These are phyloP conservation scores for Polyodon spathula DNA, from an alignment of 2,113 vertebrate species.

Conservation along the genomic window DNA sequence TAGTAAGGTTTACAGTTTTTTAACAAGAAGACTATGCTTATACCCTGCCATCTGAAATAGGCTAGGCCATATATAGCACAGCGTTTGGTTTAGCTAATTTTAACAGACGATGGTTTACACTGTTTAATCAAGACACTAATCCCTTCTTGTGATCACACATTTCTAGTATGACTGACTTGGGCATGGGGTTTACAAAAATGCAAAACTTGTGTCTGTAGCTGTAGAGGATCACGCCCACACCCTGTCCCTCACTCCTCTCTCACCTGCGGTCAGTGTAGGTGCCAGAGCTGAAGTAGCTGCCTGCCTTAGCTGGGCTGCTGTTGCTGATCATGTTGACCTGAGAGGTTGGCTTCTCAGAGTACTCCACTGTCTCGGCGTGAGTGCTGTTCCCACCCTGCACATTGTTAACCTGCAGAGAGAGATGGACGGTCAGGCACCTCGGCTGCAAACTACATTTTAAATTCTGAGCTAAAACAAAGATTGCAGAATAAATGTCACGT, in stretches of 20 bases:
- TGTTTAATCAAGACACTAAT: too few species aligned
- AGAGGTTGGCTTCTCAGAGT: conserved; percentile 53
- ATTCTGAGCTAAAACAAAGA: too few species aligned
- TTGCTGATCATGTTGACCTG: conserved; percentile 38
- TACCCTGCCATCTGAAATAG: too few species aligned
- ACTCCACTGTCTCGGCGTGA: conserved; percentile 52
- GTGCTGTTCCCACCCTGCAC: conserved; percentile 49
- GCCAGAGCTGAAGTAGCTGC: conserved; percentile 33
- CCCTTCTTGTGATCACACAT: too few species aligned
- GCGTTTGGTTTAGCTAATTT: too few species aligned
- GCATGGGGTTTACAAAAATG: too few species aligned
- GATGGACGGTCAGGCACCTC: neutral
- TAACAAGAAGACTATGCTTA: too few species aligned
- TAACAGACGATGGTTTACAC: too few species aligned
- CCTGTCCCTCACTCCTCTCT: conserved; percentile 17
- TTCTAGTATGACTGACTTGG: too few species aligned
- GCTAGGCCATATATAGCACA: too few species aligned
- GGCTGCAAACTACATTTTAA: neutral
- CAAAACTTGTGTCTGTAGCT: neutral
- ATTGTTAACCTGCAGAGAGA: conserved; percentile 64
- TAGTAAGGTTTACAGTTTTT: too few species aligned
- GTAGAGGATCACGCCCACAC: neutral
- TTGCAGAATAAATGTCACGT: too few species aligned
- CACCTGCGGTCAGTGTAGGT: conserved; percentile 42
- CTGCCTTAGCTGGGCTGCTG: conserved; percentile 29